These are phyloP conservation scores for Cryptosula pallasiana DNA, from an alignment of 2,888 invertebrate genomes.

Conservation along the genomic window DNA sequence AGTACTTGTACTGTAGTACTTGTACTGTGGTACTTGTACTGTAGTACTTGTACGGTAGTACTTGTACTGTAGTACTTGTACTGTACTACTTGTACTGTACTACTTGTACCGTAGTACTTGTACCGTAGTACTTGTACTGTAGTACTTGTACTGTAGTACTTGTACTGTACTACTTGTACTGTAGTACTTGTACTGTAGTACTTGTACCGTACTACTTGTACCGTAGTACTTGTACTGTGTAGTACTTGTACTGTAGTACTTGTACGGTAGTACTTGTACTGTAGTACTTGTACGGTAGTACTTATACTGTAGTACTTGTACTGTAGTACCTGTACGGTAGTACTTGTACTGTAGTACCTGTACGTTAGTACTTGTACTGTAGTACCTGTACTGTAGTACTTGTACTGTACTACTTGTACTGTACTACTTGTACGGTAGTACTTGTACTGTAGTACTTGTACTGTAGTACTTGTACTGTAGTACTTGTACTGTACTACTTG, in stretches of 20 bases:
- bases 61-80: not conserved
- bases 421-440: not conserved
- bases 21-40: not conserved
- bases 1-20: not conserved
- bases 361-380: not conserved
- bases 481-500: not conserved
- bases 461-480: not conserved
- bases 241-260: not conserved
- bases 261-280: not conserved
- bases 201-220: not conserved
- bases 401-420: not conserved
- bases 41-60: not conserved
- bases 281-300: not conserved
- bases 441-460: not conserved
- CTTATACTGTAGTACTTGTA: not conserved
- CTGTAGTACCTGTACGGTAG: not conserved
- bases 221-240: not conserved
- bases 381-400: not conserved
- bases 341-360: not conserved
- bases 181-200: not conserved
- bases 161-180: not conserved
- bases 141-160: not conserved
- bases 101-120: not conserved
- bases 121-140: not conserved
- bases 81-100: not conserved